Evolutionary conservation across 2,113 vertebrate genomes (phyloP).

Genomic region (Suricata suricatta): DNA sequence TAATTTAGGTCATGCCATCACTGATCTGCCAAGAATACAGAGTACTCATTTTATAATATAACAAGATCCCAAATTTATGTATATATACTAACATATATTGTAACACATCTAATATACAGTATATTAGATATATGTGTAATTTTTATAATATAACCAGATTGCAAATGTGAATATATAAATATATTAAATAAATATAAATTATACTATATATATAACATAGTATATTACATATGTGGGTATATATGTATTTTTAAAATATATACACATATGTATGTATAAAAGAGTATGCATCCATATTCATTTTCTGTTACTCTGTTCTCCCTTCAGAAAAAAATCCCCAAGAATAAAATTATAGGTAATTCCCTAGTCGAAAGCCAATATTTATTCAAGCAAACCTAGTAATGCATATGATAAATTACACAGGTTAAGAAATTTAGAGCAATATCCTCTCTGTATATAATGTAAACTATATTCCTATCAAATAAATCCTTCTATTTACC

Average conservation of each 20-base stretch:
- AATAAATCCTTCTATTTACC: background rate
- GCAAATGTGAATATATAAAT: background rate
- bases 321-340: background rate
- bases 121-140: background rate
- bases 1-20: background rate
- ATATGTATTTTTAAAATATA: background rate
- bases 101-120: background rate
- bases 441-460: background rate
- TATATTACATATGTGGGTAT: background rate
- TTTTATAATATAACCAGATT: background rate
- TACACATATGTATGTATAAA: background rate
- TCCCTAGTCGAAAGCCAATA: background rate
- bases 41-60: background rate
- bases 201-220: background rate
- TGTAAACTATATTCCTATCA: background rate
- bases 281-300: background rate
- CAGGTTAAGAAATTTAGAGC: background rate
- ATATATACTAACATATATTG: background rate
- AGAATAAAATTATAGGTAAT: background rate
- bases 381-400: background rate
- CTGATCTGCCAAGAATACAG: background rate
- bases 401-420: background rate
- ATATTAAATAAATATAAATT: background rate
- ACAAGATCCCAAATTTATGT: background rate
- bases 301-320: background rate